Conservation (phyloP, 2,797 vertebrate species). For the Sphaeramia orbicularis region DNA sequence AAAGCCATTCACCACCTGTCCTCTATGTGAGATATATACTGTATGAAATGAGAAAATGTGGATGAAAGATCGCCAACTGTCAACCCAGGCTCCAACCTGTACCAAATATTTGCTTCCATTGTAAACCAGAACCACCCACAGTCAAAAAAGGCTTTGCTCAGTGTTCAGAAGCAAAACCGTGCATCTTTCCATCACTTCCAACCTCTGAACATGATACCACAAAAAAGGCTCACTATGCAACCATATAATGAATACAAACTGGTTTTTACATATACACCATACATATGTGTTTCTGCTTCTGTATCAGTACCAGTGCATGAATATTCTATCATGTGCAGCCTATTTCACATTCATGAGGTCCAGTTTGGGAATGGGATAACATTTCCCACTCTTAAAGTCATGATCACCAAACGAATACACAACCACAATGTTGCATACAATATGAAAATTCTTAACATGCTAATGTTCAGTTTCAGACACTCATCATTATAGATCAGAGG, state of each 20-base stretch:
- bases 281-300: not conserved
- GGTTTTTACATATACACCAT: not conserved
- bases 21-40: conserved; percentile 46
- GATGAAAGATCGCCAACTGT: conserved; percentile 18
- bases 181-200: not conserved
- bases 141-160: conserved; percentile 16
- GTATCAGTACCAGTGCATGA: too few species aligned
- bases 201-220: not conserved
- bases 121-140: conserved; percentile 49
- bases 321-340: not conserved
- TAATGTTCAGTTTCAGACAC: not conserved
- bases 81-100: conserved; percentile 20
- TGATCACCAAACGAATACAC: not conserved
- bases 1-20: conserved; percentile 55
- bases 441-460: not conserved
- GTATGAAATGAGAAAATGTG: conserved; percentile 26
- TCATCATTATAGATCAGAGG: not conserved
- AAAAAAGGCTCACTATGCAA: not conserved
- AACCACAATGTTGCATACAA: not conserved
- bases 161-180: not conserved
- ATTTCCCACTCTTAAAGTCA: not conserved
- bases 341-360: not conserved
- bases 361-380: conserved; percentile 17
- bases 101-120: conserved; percentile 36
- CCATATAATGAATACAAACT: conserved; percentile 3